A percentile compares a stretch with the other conserved stretches of the same genome.
Evolutionary conservation across 2,113 vertebrate genomes (phyloP).

Genomic region (Barbus barbus): DNA sequence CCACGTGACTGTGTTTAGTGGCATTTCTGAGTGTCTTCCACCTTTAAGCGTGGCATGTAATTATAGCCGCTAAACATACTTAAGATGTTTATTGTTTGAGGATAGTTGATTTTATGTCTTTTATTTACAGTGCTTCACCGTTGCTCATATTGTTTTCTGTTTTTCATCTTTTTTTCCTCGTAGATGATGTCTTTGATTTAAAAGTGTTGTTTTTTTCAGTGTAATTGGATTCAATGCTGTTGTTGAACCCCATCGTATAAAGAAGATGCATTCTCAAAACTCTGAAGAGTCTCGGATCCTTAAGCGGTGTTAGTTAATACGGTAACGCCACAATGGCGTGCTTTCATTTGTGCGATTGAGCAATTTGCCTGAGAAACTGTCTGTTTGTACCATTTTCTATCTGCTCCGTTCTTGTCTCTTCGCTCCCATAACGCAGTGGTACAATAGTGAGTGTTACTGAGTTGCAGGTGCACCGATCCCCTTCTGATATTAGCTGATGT

Average conservation of each 20-base stretch:
- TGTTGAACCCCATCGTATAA: slow-evolving; percentile 66
- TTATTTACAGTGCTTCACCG: slow-evolving; percentile 18
- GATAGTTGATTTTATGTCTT: neutral
- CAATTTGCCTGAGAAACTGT: slow-evolving; percentile 84
- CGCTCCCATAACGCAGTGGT: slow-evolving; percentile 84
- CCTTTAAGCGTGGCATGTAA: neutral
- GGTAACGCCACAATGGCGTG: slow-evolving; percentile 74
- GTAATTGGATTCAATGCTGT: slow-evolving; percentile 55
- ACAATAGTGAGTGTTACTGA: slow-evolving; percentile 96
- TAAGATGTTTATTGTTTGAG: slow-evolving; percentile 10
- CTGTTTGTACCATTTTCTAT: slow-evolving; percentile 83
- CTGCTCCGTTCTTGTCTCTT: slow-evolving; percentile 66
- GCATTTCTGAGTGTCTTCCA: neutral
- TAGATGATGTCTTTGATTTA: slow-evolving; percentile 55
- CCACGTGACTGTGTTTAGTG: neutral
- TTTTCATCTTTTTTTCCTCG: slow-evolving; percentile 37
- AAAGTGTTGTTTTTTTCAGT: slow-evolving; percentile 45
- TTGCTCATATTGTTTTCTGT: slow-evolving; percentile 51
- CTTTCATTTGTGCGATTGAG: slow-evolving; percentile 71
- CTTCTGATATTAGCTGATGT: slow-evolving; percentile 92
- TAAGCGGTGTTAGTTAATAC: slow-evolving; percentile 72
- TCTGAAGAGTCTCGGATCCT: slow-evolving; percentile 60
- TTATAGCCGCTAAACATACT: slow-evolving; percentile 12
- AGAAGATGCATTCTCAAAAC: slow-evolving; percentile 70
- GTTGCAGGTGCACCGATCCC: slow-evolving; percentile 99